Conservation (phyloP, 1,140 invertebrate species). For the Lycorma delicatula region DNA sequence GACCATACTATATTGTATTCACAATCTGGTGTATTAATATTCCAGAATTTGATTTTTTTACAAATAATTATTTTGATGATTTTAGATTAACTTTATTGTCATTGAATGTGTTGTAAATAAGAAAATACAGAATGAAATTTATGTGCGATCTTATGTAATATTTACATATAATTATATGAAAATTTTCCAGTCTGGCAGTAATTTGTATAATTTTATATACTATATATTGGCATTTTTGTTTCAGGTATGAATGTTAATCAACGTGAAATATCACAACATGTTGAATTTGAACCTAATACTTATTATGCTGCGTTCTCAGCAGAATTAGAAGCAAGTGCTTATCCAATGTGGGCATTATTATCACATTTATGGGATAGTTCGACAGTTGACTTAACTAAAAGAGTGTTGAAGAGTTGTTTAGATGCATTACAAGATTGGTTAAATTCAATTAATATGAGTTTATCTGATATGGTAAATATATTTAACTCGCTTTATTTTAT, state of each 20-base stretch:
- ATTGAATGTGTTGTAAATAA: too few species aligned
- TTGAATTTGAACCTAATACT: constrained; percentile 94
- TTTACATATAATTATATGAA: too few species aligned
- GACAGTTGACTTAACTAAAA: constrained; percentile 60
- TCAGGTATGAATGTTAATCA: constrained; percentile 92
- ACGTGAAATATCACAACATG: constrained; percentile 77
- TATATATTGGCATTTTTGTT: constrained; percentile 22
- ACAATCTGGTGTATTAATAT: too few species aligned
- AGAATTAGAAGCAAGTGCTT: constrained; percentile 90
- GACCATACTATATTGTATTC: too few species aligned
- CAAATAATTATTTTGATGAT: too few species aligned
- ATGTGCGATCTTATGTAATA: too few species aligned
- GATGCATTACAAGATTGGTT: constrained; percentile 78
- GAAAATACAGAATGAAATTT: too few species aligned
- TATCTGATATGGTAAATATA: too few species aligned
- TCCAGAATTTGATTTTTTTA: too few species aligned
- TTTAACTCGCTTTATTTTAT: not conserved
- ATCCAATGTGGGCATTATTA: constrained; percentile 94
- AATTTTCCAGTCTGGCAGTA: not conserved
- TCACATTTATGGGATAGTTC: constrained; percentile 69
- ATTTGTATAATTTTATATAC: constrained; percentile 7
- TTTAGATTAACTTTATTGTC: too few species aligned
- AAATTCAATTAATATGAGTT: constrained; percentile 57
- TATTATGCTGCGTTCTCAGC: constrained; percentile 96
- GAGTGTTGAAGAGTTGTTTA: constrained; percentile 64